These are phyloP conservation scores for Pollenia amentaria DNA, from an alignment of 2,888 invertebrate genomes.

Conservation along the genomic window DNA sequence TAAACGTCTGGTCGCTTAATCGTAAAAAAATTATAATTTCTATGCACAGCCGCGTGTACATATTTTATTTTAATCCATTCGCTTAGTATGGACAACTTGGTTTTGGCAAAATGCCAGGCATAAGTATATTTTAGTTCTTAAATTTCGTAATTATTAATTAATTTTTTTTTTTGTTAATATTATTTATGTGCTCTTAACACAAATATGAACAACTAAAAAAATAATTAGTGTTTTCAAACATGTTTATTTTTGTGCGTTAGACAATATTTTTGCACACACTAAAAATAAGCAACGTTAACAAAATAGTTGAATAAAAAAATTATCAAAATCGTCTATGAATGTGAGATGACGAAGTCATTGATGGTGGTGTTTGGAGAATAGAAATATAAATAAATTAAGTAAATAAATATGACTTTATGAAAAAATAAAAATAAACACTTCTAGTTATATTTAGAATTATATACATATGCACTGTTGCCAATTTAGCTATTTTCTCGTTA, in stretches of 20 bases:
- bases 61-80: not conserved
- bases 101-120: constrained; percentile 26
- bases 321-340: too few relatives aligned
- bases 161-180: constrained; percentile 3
- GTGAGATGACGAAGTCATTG: constrained; percentile 4
- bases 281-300: not conserved
- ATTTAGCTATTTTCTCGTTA: too few relatives aligned
- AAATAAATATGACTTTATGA: too few relatives aligned
- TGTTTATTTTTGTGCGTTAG: not conserved
- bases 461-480: not conserved
- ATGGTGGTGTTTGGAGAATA: not conserved
- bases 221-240: not conserved
- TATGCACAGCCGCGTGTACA: not conserved
- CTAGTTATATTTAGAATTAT: constrained; percentile 13
- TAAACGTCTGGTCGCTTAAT: not conserved
- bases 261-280: not conserved
- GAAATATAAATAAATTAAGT: not conserved
- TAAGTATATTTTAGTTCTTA: constrained; percentile 29
- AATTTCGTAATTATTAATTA: not conserved
- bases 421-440: not conserved
- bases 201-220: not conserved
- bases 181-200: not conserved
- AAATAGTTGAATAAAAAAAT: not conserved
- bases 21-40: not conserved
- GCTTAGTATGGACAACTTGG: constrained; percentile 5